phyloP scores from a whole-genome alignment of 2,797 vertebrate species.

The Rhabdomys pumilio region DNA sequence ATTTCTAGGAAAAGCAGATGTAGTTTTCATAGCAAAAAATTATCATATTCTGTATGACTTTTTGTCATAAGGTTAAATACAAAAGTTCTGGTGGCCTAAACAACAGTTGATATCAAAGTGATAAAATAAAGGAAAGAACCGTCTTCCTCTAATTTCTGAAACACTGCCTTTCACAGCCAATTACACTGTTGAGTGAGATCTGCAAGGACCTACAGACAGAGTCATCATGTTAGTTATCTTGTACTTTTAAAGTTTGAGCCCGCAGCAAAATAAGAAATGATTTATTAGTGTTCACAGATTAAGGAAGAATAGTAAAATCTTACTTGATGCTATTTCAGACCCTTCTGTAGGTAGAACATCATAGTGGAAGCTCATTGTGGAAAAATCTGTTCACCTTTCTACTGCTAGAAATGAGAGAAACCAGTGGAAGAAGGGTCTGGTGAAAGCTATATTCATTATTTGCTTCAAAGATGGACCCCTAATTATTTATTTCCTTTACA shows the following conservation, averaged over 20 bases:
- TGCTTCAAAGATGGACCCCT: background rate
- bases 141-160: background rate
- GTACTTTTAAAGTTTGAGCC: background rate
- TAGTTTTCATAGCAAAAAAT: background rate
- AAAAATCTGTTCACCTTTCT: background rate
- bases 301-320: fast-evolving
- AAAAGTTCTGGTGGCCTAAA: background rate
- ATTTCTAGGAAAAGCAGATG: conserved; percentile 1
- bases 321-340: background rate
- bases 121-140: background rate
- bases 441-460: background rate
- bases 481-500: background rate
- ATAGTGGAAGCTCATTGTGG: background rate
- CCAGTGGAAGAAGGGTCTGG: too few species aligned
- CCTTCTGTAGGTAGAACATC: too few species aligned
- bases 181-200: background rate
- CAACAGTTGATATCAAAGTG: background rate
- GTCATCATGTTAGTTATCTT: background rate
- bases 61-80: background rate
- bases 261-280: background rate
- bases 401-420: background rate
- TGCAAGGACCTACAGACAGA: background rate
- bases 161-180: background rate
- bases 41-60: background rate
- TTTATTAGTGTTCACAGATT: background rate